phyloP scores from a whole-genome alignment of 2,797 vertebrate genomes.

The Pygocentrus nattereri region DNA sequence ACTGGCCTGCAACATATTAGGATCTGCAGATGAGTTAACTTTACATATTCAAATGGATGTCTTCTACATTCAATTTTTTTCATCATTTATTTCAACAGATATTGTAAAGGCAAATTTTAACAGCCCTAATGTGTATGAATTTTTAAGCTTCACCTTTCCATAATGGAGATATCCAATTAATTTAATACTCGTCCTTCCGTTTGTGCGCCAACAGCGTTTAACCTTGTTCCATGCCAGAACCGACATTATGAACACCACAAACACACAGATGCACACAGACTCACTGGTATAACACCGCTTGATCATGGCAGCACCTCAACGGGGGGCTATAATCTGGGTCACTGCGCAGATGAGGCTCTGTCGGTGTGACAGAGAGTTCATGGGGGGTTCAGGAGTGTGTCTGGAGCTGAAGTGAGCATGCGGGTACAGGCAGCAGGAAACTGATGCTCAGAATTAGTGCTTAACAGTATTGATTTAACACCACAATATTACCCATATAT shows the following conservation, averaged over 20 bases:
- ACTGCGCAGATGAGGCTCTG: constrained; percentile 18
- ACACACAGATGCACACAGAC: constrained; percentile 27
- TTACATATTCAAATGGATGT: too few relatives aligned
- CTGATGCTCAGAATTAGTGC: background rate
- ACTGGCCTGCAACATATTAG: too few relatives aligned
- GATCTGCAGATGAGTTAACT: too few relatives aligned
- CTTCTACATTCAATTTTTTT: too few relatives aligned
- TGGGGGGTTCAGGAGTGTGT: background rate
- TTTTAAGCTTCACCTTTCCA: background rate
- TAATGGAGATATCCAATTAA: constrained; percentile 23
- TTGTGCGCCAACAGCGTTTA: constrained; percentile 26
- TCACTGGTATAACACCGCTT: background rate
- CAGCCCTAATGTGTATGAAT: too few relatives aligned
- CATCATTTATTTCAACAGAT: too few relatives aligned
- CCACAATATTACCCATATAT: too few relatives aligned
- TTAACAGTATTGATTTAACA: background rate
- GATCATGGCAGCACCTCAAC: constrained; percentile 11
- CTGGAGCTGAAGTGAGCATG: background rate
- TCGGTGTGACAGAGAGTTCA: constrained; percentile 6
- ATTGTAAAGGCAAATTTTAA: too few relatives aligned
- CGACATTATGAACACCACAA: background rate
- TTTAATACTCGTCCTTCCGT: constrained; percentile 10
- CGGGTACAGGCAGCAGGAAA: background rate
- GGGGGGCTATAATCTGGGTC: constrained; percentile 32
- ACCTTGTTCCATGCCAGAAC: constrained; percentile 16